These are phyloP conservation scores for Phoxinus phoxinus DNA, from an alignment of 2,113 vertebrate species.

Conservation along the genomic window DNA sequence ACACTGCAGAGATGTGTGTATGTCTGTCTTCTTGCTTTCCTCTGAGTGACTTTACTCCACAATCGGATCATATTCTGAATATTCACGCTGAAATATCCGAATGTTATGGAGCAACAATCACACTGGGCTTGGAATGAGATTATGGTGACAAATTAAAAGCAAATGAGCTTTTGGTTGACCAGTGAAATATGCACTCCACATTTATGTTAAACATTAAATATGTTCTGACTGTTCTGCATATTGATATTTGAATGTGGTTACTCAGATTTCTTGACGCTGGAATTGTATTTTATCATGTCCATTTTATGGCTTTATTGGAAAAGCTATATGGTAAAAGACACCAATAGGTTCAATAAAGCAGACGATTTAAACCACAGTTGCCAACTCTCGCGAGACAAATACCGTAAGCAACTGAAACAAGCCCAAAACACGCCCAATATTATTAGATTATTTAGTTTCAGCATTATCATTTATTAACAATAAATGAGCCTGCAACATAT, in stretches of 20 bases:
- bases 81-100: background rate
- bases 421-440: too few species aligned
- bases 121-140: background rate
- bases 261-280: background rate
- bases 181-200: background rate
- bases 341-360: too few species aligned
- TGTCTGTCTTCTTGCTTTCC: background rate
- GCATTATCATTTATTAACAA: too few species aligned
- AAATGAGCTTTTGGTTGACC: background rate
- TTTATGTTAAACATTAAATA: background rate
- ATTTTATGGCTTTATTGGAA: too few species aligned
- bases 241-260: background rate
- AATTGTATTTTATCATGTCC: too few species aligned
- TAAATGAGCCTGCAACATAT: too few species aligned
- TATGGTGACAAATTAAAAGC: background rate
- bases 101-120: background rate
- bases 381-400: too few species aligned
- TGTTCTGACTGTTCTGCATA: background rate
- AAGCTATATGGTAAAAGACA: too few species aligned
- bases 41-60: background rate
- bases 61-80: background rate
- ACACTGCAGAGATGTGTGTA: conserved; percentile 5
- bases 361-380: too few species aligned
- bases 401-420: too few species aligned
- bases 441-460: too few species aligned